Evolutionary conservation across 2,113 vertebrate genomes (phyloP).

Genomic region (Nesogale talazaci): DNA sequence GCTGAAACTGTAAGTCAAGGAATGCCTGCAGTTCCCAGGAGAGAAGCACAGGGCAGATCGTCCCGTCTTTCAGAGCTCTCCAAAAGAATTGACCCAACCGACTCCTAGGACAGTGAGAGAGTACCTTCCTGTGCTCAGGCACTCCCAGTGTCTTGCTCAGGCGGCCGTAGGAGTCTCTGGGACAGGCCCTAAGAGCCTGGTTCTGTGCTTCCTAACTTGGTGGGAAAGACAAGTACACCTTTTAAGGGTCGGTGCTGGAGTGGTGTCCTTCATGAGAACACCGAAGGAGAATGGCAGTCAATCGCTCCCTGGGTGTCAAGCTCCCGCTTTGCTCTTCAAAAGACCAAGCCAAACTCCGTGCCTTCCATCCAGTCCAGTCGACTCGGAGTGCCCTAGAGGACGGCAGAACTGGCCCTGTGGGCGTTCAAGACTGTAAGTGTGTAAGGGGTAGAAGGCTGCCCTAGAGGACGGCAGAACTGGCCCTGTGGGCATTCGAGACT

Average conservation of each 20-base stretch:
- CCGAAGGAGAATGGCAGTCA: fast-evolving
- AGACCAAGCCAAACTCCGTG: too few species aligned
- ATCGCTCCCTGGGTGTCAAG: background rate
- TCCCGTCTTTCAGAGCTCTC: background rate
- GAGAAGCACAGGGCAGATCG: background rate
- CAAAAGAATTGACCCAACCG: background rate
- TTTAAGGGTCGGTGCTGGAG: fast-evolving
- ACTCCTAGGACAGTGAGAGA: background rate
- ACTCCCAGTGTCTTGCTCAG: background rate
- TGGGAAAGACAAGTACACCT: fast-evolving
- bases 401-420: too few species aligned
- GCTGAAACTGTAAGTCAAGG: background rate
- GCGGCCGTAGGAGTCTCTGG: background rate
- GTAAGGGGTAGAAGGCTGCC: too few species aligned
- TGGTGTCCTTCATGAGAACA: too few species aligned
- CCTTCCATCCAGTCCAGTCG: too few species aligned
- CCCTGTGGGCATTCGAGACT: too few species aligned
- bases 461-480: too few species aligned
- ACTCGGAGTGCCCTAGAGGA: too few species aligned
- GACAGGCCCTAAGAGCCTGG: background rate
- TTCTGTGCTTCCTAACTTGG: fast-evolving
- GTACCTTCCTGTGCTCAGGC: background rate
- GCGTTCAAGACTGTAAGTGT: too few species aligned
- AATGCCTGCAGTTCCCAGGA: background rate
- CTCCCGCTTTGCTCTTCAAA: too few species aligned